Evolutionary conservation across 1,140 invertebrate species (phyloP), one percentile per base, ranked within the genome.

Genomic region (Probaryconus sp.): DNA sequence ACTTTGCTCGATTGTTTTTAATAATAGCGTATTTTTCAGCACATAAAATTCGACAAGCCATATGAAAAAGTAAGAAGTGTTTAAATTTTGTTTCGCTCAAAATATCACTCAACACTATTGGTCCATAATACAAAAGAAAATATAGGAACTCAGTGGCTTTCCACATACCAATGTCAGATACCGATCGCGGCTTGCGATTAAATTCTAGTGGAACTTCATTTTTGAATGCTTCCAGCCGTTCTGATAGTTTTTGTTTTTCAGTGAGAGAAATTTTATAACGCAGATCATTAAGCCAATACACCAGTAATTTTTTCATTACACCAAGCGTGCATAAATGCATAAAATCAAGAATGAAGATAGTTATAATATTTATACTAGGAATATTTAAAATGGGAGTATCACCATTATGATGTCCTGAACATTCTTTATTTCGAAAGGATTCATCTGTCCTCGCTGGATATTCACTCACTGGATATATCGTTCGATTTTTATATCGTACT

Each of bases 381-480:
- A 61, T 20, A 17, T 48, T 24, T 18, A 61, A 26, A 7, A 61
- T 21, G 18, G 43, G 56, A 0, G 56, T 20, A 17, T 48, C 42
- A 7, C 45, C 58, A 24, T 42, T 63, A 9, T 63, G 35, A 50
- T 63, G 35, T 10, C 13, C 17, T 24, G 16, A 0, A 42, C 5
- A 21, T 51, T 51, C n/a, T 42, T 68, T 7, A 24, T 48, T 45
- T 13, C 24, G 26, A 28, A 48, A 65, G 6, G 42, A 55, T 10
- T 6, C 28, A 31, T 65, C 31, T 37, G 47, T 64, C 26, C 38
- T 42, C 5, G 9, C 10, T 31, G 9, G 1, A 35, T 11, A 1
- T 3, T 45, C 30, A 1, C 5, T 14, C 42, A 16, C 5, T 11
- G 38, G 31, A 65, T 28, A 65, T 11, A 65, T 38, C 37, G 31